These are phyloP conservation scores for Lepidurus apus DNA, from an alignment of 1,140 invertebrate genomes.

Conservation along the genomic window DNA sequence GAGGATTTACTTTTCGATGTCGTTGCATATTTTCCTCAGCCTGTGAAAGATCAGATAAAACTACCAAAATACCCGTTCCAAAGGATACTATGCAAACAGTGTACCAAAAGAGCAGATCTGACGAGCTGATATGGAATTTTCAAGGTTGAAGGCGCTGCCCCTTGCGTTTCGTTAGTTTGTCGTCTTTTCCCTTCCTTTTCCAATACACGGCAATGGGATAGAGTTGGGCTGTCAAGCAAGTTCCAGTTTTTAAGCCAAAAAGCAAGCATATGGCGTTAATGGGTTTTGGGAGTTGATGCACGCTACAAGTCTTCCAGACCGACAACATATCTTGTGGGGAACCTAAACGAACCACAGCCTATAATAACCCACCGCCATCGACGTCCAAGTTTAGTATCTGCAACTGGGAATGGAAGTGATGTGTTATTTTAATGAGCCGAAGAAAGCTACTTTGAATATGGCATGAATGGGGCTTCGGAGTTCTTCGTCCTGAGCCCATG, in stretches of 20 bases:
- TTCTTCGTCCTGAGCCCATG: neutral
- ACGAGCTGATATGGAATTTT: neutral
- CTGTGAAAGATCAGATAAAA: no score
- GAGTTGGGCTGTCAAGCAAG: neutral
- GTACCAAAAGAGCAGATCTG: no score
- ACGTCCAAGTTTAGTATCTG: neutral
- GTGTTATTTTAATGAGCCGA: neutral
- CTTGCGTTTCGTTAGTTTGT: neutral
- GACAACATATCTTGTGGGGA: neutral
- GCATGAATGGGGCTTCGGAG: neutral
- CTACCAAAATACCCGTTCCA: no score
- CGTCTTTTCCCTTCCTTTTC: neutral
- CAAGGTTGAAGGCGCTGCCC: neutral
- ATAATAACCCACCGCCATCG: neutral
- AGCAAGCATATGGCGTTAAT: neutral
- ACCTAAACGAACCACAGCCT: neutral
- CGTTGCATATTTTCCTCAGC: no score
- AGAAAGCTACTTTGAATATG: neutral
- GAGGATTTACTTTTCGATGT: no score
- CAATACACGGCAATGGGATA: neutral
- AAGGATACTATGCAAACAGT: no score
- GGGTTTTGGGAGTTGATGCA: neutral
- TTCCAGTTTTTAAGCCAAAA: neutral
- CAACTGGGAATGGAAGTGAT: neutral
- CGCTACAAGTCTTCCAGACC: neutral